Conservation (phyloP, 2,113 vertebrate species). For the Elachura formosa region DNA sequence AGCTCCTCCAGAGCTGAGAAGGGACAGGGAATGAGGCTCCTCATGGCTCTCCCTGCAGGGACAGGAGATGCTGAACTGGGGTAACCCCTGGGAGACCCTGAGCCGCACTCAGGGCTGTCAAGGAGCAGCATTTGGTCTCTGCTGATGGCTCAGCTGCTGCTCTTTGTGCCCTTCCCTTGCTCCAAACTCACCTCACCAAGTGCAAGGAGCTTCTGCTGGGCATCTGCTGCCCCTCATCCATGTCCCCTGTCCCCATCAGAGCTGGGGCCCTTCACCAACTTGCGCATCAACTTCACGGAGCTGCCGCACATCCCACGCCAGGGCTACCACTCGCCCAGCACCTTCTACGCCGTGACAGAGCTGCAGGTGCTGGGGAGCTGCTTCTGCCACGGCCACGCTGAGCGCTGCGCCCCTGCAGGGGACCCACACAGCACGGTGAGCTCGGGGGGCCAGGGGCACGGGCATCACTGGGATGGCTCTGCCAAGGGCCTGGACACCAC, state of each 20-base stretch:
- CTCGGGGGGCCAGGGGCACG: neutral
- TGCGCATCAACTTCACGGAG: slow-evolving; percentile 82
- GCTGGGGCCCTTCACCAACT: slow-evolving; percentile 79
- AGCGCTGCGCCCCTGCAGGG: slow-evolving; percentile 64
- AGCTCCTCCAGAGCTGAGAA: neutral
- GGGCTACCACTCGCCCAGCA: slow-evolving; percentile 70
- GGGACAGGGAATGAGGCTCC: neutral
- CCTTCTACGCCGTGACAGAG: slow-evolving; percentile 83
- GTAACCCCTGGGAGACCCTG: rapidly evolving
- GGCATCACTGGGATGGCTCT: neutral
- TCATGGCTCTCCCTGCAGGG: rapidly evolving
- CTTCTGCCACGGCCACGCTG: slow-evolving; percentile 89
- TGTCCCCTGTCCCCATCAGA: slow-evolving; percentile 60
- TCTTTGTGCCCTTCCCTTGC: neutral
- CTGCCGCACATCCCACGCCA: slow-evolving; percentile 69
- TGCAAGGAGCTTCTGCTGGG: rapidly evolving
- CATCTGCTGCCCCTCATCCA: neutral
- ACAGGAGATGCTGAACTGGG: neutral
- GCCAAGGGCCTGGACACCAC: rapidly evolving
- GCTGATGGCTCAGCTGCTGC: neutral
- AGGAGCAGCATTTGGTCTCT: neutral
- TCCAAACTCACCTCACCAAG: rapidly evolving
- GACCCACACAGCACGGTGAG: slow-evolving; percentile 2
- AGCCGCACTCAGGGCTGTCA: rapidly evolving
- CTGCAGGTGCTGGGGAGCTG: slow-evolving; percentile 86